phyloP scores from a whole-genome alignment of 2,888 invertebrate genomes.

The Rhagonycha lutea region DNA sequence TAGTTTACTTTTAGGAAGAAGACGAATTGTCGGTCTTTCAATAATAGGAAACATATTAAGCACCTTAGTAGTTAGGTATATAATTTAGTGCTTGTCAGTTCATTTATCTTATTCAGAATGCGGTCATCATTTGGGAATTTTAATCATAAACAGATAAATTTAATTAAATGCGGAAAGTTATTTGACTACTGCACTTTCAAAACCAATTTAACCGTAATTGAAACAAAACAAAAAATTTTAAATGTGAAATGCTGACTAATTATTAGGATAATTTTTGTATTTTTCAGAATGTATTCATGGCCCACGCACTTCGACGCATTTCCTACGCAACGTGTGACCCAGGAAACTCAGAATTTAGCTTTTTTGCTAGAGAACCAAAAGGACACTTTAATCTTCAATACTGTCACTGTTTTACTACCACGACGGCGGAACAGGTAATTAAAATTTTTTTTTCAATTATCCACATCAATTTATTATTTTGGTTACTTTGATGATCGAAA shows the following conservation, averaged over 20 bases:
- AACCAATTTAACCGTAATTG: neutral
- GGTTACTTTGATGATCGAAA: slow-evolving; percentile 2
- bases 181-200: neutral
- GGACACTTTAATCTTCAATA: slow-evolving; percentile 72
- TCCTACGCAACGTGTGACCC: slow-evolving; percentile 87
- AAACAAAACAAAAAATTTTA: neutral
- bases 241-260: neutral
- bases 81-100: slow-evolving; percentile 31
- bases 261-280: slow-evolving; percentile 15
- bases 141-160: slow-evolving; percentile 13
- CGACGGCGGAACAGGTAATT: slow-evolving; percentile 75
- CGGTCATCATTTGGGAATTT: slow-evolving; percentile 21
- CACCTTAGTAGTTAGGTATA: slow-evolving; percentile 25
- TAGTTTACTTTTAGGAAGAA: slow-evolving; percentile 32
- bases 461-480: neutral
- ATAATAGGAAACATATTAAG: slow-evolving; percentile 36
- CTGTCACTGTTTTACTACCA: slow-evolving; percentile 81
- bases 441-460: slow-evolving; percentile 3
- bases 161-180: neutral
- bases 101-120: slow-evolving; percentile 32
- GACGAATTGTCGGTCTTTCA: slow-evolving; percentile 36
- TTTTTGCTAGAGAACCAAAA: slow-evolving; percentile 73
- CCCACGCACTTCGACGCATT: slow-evolving; percentile 80
- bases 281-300: slow-evolving; percentile 79
- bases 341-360: slow-evolving; percentile 77